These are phyloP conservation scores for Rhinophrynus dorsalis DNA, from an alignment of 2,797 vertebrate species.

Conservation along the genomic window DNA sequence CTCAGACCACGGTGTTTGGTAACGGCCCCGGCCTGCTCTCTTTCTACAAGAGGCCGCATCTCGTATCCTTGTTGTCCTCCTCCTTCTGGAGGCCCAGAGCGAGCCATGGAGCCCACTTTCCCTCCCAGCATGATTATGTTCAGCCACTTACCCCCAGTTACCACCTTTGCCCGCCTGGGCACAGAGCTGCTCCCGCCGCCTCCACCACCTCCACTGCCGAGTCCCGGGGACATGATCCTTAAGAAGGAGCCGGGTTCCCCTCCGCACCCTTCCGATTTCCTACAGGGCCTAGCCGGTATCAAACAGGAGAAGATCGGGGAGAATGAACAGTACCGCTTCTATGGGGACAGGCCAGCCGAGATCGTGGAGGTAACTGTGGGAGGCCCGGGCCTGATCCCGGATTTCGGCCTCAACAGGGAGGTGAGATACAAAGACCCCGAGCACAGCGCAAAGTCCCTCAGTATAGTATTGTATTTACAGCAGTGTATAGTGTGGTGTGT, in stretches of 20 bases:
- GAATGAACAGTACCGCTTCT: conserved; percentile 26
- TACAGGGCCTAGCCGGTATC: conserved; percentile 49
- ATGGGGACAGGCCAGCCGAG: conserved; percentile 17
- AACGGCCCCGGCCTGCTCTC: conserved; percentile 18
- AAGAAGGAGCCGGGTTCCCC: conserved; percentile 92
- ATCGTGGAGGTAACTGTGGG: conserved; percentile 45
- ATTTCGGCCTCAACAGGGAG: conserved; percentile 33
- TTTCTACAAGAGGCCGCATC: conserved; percentile 8
- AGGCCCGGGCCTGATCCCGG: conserved; percentile 18
- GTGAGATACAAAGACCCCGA: too few relatives aligned
- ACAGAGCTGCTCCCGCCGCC: conserved; percentile 64
- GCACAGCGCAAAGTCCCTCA: too few relatives aligned
- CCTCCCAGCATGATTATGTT: conserved; percentile 95
- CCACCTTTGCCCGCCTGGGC: conserved; percentile 91
- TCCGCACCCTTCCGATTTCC: conserved; percentile 65
- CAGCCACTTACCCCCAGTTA: conserved; percentile 95
- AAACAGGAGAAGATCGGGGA: conserved; percentile 41
- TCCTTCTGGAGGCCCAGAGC: conserved; percentile 56
- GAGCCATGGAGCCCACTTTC: conserved; percentile 92
- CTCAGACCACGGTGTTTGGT: not conserved
- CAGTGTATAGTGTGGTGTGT: too few relatives aligned
- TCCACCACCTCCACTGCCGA: conserved; percentile 60
- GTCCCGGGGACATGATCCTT: conserved; percentile 85
- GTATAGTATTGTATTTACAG: too few relatives aligned
- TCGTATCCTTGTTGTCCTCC: not conserved